Evolutionary conservation across 2,888 invertebrate genomes (phyloP).

Genomic region (Odontocerum albicorne): DNA sequence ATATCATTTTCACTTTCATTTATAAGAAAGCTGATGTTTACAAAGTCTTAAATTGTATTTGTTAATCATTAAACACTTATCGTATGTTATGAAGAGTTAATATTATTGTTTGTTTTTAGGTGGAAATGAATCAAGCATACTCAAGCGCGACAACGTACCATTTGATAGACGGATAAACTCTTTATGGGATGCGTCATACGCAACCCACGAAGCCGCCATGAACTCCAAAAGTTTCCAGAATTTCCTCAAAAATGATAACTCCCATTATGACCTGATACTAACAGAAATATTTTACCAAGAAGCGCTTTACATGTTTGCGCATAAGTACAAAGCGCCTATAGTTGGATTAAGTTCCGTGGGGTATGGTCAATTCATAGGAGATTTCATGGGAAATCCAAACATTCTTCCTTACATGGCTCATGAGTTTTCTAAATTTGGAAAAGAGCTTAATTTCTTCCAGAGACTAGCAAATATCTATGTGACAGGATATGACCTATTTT

Average conservation of each 20-base stretch:
- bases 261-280: conserved; percentile 39
- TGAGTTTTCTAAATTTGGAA: conserved; percentile 45
- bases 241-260: conserved; percentile 29
- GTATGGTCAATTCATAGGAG: conserved; percentile 13
- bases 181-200: conserved; percentile 45
- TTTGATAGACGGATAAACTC: conserved; percentile 40
- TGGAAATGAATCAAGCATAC: conserved; percentile 28
- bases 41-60: background rate
- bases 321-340: conserved; percentile 37
- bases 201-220: conserved; percentile 27
- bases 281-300: conserved; percentile 39
- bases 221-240: conserved; percentile 17
- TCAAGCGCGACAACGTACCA: too few species aligned
- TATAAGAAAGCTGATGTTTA: background rate
- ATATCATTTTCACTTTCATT: background rate
- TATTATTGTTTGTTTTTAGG: conserved; percentile 26
- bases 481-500: conserved; percentile 47
- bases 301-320: conserved; percentile 39
- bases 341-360: conserved; percentile 28
- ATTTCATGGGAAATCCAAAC: conserved; percentile 27
- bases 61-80: too few species aligned
- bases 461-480: conserved; percentile 56
- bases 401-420: conserved; percentile 49
- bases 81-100: too few species aligned
- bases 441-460: conserved; percentile 55